A percentile compares a stretch with the other conserved stretches of the same genome.
These are phyloP conservation scores for Myripristis murdjan DNA, from an alignment of 2,797 vertebrate genomes.

Conservation along the genomic window DNA sequence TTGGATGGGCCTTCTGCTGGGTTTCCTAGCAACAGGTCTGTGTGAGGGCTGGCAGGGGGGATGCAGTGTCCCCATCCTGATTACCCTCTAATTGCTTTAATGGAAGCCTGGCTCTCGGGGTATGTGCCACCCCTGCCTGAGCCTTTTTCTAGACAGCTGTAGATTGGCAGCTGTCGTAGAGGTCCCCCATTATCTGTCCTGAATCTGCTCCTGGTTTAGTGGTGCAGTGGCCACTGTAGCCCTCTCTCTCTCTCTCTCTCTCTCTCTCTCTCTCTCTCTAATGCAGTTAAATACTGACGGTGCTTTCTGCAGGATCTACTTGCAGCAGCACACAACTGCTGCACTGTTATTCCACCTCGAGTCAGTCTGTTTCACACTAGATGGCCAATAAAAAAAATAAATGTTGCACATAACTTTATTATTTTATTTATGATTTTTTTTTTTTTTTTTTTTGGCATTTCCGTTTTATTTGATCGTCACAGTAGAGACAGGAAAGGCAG, in stretches of 20 bases:
- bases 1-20: conserved; percentile 49
- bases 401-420: too few relatives aligned
- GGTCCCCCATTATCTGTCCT: conserved; percentile 34
- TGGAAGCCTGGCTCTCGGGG: conserved; percentile 54
- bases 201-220: conserved; percentile 21
- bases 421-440: too few relatives aligned
- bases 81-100: conserved; percentile 75
- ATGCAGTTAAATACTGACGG: conserved; percentile 7
- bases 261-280: not conserved
- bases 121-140: conserved; percentile 22
- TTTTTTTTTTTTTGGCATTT: too few relatives aligned
- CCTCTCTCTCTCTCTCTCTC: not conserved
- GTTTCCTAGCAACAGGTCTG: conserved; percentile 83
- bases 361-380: too few relatives aligned
- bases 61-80: conserved; percentile 58
- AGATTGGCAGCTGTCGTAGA: conserved; percentile 49
- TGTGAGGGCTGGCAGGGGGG: conserved; percentile 45
- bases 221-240: conserved; percentile 19
- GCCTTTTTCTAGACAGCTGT: conserved; percentile 20
- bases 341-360: not conserved
- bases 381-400: too few relatives aligned
- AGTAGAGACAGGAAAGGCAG: too few relatives aligned
- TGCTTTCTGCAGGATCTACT: not conserved
- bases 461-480: too few relatives aligned
- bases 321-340: too few relatives aligned